Conservation (phyloP, 2,888 invertebrate genomes). For the Ramazzottius varieornatus region DNA sequence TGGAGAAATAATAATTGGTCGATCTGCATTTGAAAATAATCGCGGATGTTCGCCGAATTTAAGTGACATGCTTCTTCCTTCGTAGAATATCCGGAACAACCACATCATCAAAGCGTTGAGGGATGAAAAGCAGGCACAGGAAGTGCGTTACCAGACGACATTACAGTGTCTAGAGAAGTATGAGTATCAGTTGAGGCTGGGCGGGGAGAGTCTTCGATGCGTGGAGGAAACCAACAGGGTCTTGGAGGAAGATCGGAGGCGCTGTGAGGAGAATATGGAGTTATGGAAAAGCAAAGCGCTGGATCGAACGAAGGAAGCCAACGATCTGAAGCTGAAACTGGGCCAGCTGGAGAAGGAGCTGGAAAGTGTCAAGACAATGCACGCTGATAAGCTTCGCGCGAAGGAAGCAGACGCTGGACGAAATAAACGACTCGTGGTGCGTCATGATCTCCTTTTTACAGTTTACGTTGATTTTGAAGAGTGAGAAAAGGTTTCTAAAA, state of each 20-base stretch:
- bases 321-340: slow-evolving; percentile 78
- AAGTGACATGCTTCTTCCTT: background rate
- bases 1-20: too few relatives aligned
- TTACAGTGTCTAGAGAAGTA: background rate
- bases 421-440: slow-evolving; percentile 49
- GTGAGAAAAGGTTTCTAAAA: too few relatives aligned
- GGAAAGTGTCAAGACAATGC: slow-evolving; percentile 84
- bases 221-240: background rate
- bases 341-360: slow-evolving; percentile 94
- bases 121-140: slow-evolving; percentile 42
- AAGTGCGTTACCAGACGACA: background rate
- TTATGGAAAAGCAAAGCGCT: slow-evolving; percentile 61
- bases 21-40: too few relatives aligned
- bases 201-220: background rate
- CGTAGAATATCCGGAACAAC: slow-evolving; percentile 56
- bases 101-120: slow-evolving; percentile 72
- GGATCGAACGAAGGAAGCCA: slow-evolving; percentile 84
- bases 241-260: background rate
- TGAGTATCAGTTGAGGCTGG: background rate
- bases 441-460: background rate
- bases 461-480: slow-evolving; percentile 4
- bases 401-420: slow-evolving; percentile 86
- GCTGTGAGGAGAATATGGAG: background rate
- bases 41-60: too few relatives aligned
- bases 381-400: slow-evolving; percentile 82